Evolutionary conservation across 2,888 invertebrate genomes (phyloP), one percentile per base, ranked within the genome.

Genomic region (Erebia aethiops): DNA sequence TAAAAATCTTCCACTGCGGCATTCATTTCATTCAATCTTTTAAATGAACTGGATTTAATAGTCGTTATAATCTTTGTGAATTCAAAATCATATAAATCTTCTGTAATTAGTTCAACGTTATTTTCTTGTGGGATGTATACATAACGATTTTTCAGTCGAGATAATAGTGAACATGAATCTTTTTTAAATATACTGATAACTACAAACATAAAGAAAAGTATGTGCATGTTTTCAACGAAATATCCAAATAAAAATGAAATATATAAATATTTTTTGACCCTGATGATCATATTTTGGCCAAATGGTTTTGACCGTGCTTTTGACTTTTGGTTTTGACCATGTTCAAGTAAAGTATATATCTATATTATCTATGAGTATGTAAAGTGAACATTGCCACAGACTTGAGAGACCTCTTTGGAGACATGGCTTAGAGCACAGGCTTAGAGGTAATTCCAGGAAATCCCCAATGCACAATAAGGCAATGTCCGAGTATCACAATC

Each of bases 71-170:
- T 66, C 43, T 58, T 70, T 64, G 70, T 71, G 21, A 72, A 70
- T 68, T 73, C 73, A 58, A 77, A 77, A 71, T 77, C 75, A 35
- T 74, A 76, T 57, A 75, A 69, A 51, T 74, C 74, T 46, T 77
- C 74, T 43, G 77, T 71, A 16, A 61, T 51, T 52, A 61, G 2
- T 10, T 67, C 67, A 16, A 16, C 51, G 43, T 10, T 65, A 16
- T 65, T 68, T 41, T 71, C 70, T 70, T 74, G 70, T 14, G 75
- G 64, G 26, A 76, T 46, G 63, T 78, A 78, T 72, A 76, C 76
- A 61, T 77, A 77, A 35, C 73, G 75, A 57, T 75, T 77, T 72
- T 76, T 77, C 9, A 74, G 35, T 0, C 77, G 74, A 52, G 77
- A 76, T 62, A 78, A 67, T 14, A 79, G 70, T 10, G 76, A 76